Evolutionary conservation across 2,113 vertebrate genomes (phyloP).

Genomic region (Acanthochromis polyacanthus): DNA sequence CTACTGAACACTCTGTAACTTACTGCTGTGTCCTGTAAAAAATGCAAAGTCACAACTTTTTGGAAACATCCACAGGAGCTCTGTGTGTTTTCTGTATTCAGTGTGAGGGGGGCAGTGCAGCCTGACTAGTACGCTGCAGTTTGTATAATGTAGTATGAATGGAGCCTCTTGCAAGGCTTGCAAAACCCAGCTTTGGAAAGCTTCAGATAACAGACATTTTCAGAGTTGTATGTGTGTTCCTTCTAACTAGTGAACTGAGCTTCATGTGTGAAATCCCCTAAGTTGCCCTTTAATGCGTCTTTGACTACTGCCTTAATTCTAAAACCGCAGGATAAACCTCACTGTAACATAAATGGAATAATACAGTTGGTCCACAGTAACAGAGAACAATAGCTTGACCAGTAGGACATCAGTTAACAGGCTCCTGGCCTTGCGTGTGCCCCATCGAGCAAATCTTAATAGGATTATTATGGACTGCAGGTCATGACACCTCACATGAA

Average conservation of each 20-base stretch:
- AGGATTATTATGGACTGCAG: conserved; percentile 75
- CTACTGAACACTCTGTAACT: too few species aligned
- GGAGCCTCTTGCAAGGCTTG: too few species aligned
- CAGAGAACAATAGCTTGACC: conserved; percentile 23
- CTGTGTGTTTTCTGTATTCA: too few species aligned
- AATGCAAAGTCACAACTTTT: too few species aligned
- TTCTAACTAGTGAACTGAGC: not conserved
- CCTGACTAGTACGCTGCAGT: too few species aligned
- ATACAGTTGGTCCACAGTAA: not conserved
- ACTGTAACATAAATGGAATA: not conserved
- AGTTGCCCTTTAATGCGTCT: not conserved
- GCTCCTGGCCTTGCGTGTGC: conserved; percentile 62
- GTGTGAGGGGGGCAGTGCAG: too few species aligned
- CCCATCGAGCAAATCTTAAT: conserved; percentile 64
- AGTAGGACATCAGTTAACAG: conserved; percentile 32
- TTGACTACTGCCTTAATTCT: not conserved
- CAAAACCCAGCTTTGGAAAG: too few species aligned
- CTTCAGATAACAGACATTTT: not conserved
- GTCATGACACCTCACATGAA: conserved; percentile 73
- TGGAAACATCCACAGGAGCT: too few species aligned
- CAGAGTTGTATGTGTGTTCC: too few species aligned
- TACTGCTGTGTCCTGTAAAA: too few species aligned
- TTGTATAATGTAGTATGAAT: too few species aligned
- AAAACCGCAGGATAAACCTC: not conserved
- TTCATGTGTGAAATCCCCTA: not conserved